Conservation (phyloP, 1,140 invertebrate genomes). For the Leptopilina boulardi region DNA sequence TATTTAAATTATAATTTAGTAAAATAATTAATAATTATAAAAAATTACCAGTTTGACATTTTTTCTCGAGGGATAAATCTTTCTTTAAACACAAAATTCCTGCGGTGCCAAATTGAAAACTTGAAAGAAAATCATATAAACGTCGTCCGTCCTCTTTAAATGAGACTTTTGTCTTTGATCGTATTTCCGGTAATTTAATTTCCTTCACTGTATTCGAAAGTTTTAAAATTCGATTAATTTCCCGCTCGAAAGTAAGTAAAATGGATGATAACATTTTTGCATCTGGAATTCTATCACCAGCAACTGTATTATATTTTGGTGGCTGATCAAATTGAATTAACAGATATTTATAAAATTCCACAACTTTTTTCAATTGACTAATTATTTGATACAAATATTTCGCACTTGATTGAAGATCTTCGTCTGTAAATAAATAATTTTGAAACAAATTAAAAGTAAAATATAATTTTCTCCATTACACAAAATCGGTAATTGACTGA, state of each 20-base stretch:
- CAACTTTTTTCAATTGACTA: conserved; percentile 64
- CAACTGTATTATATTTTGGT: conserved; percentile 66
- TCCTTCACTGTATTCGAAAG: conserved; percentile 60
- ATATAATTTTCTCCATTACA: too few relatives aligned
- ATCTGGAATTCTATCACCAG: conserved; percentile 52
- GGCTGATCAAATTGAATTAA: conserved; percentile 64
- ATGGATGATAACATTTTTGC: conserved; percentile 56
- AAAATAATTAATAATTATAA: conserved; percentile 47
- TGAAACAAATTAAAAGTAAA: too few relatives aligned
- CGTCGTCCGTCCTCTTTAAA: conserved; percentile 69
- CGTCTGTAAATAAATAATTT: conserved; percentile 53
- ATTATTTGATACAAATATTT: conserved; percentile 65
- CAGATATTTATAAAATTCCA: conserved; percentile 73
- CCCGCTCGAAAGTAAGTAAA: conserved; percentile 65
- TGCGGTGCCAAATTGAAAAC: conserved; percentile 77
- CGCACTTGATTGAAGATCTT: conserved; percentile 60
- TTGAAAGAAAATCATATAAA: conserved; percentile 75
- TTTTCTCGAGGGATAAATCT: conserved; percentile 61
- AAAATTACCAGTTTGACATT: conserved; percentile 65
- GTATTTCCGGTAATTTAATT: conserved; percentile 48
- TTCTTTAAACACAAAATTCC: conserved; percentile 64
- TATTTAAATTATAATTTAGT: neutral
- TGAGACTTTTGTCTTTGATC: conserved; percentile 64
- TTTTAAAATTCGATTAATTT: conserved; percentile 65
- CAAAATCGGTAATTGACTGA: too few relatives aligned